These are phyloP conservation scores for Oithona nana DNA, from an alignment of 2,888 invertebrate genomes.

Conservation along the genomic window DNA sequence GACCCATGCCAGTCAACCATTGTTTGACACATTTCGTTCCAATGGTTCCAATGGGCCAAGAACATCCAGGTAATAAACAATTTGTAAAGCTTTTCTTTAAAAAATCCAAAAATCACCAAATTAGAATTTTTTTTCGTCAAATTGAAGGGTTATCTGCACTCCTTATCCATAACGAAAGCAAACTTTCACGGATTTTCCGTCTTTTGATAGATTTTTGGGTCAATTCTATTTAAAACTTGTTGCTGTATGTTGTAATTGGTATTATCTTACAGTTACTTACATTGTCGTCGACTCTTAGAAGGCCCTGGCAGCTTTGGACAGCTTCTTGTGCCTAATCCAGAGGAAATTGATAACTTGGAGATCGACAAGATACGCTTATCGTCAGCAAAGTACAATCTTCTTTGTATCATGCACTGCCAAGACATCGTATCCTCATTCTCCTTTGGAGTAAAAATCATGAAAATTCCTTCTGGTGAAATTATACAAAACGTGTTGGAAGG, in stretches of 20 bases:
- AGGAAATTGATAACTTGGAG: background rate
- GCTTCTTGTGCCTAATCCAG: background rate
- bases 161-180: too few relatives aligned
- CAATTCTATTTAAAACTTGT: too few relatives aligned
- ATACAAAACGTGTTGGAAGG: background rate
- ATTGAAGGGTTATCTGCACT: too few relatives aligned
- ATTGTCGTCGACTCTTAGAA: background rate
- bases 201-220: too few relatives aligned
- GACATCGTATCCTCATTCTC: background rate
- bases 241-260: too few relatives aligned
- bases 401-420: background rate
- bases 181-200: too few relatives aligned
- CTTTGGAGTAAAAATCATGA: background rate
- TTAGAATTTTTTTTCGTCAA: too few relatives aligned
- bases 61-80: too few relatives aligned
- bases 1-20: background rate
- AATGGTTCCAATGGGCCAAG: background rate
- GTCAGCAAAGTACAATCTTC: background rate
- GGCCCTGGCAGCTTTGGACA: background rate
- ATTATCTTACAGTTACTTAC: background rate
- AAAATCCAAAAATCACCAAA: too few relatives aligned
- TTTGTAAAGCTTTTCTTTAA: too few relatives aligned
- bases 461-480: background rate
- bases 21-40: background rate
- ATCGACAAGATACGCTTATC: background rate